Evolutionary conservation across 2,797 vertebrate species (phyloP), one percentile per base, ranked within the genome.

Genomic region (Chelidonichthys spinosus): DNA sequence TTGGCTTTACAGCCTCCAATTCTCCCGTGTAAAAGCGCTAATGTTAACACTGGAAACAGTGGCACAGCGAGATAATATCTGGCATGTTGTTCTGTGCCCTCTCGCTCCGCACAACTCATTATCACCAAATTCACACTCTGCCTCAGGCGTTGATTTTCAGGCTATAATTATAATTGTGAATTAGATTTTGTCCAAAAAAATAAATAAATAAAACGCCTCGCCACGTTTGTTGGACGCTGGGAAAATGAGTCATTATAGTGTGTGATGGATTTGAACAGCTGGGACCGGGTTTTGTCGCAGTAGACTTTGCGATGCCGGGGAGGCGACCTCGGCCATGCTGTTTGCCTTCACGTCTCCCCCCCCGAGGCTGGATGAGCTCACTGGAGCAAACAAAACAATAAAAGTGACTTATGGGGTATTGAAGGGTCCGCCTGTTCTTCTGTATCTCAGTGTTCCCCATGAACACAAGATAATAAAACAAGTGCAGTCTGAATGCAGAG

Each of bases 331-430:
- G 37, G 50, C 59, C 14, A 11, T 13, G 32, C 42, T 82, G 69
- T 79, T 76, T 72, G 63, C 37, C 62, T 81, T 79, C 15, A 5
- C 42, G 71, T 5, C 37, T 53, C 74, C 73, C 86, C 50, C 25
- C 50, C 73, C 2, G 68, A 59, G 87, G 85, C 85, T 63, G 62
- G 60, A 75, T 11, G 68, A 85, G 70, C 84, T 81, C 66, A 63
- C 18, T 35, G 63, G 52, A 44, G 72, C 80, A 93, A 92, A 92
- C 88, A 85, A 69, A 83, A 85, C 85, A 50, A 87, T 91, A 86
- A 89, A 90, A 82, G 63, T 74, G 75, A 89, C 80, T 84, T 70
- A 82, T 75, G 39, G 39, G 68, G 52, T 56, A 52, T 74, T 80
- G 74, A 68, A 79, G 66, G 67, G 61, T 52, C 50, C 5, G 11